Evolutionary conservation across 1,140 invertebrate species (phyloP).

Genomic region (Drosophila tsacasi): DNA sequence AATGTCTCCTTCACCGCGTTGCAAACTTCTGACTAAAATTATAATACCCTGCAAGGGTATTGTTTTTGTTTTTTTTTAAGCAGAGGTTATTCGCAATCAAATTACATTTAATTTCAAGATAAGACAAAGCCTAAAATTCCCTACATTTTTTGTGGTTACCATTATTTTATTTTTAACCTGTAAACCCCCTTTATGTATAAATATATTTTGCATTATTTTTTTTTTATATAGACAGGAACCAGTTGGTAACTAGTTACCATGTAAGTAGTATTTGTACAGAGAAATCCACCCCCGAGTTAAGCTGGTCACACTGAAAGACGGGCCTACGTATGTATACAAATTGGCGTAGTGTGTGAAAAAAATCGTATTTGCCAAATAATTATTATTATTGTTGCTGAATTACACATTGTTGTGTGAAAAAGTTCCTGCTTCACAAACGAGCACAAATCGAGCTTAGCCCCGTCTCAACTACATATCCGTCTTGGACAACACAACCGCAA

Average conservation of each 20-base stretch:
- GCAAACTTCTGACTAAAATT: no score
- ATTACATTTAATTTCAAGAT: no score
- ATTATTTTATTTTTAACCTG: no score
- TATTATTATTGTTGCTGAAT: constrained; percentile 28
- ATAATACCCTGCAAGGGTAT: no score
- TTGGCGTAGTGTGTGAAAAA: constrained; percentile 27
- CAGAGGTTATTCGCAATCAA: no score
- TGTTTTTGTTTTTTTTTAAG: no score
- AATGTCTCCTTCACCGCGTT: no score
- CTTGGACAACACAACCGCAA: background rate
- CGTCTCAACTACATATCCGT: constrained; percentile 4
- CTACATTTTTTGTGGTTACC: no score
- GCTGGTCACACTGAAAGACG: constrained; percentile 7
- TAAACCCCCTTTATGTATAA: no score
- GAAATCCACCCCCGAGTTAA: background rate
- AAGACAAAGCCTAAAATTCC: no score
- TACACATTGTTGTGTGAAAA: constrained; percentile 13
- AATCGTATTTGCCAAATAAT: constrained; percentile 32
- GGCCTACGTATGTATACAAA: constrained; percentile 27
- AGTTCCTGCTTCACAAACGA: constrained; percentile 20
- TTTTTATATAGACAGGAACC: no score
- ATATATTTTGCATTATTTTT: no score
- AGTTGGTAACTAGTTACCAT: background rate
- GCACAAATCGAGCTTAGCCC: constrained; percentile 13
- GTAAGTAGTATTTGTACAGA: background rate